Base-by-base conservation (phyloP, 2,113 vertebrate genomes). In the Nibea coibor region DNA sequence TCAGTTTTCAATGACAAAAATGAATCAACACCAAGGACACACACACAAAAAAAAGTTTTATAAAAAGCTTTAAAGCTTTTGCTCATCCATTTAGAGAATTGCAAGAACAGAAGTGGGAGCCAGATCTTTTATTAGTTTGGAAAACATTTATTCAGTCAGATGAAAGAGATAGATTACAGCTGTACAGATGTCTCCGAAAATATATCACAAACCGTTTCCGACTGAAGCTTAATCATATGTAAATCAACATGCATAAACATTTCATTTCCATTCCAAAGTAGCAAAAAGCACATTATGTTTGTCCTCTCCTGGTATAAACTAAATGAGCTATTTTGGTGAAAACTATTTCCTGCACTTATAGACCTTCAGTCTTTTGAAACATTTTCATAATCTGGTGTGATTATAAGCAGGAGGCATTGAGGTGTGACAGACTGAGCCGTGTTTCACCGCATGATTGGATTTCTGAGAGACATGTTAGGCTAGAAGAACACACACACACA, bases 381-480 rank as follows among this genome's bases (percentile, higher is more conserved):
- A n/a, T 76, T 66, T 62, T 47, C 67, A 76, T 26, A 53, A 65
- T 53, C 24, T n/a, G 45, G 53, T 76, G 67, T 54, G 62, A 79
- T 75, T 80, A 75, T 51, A 65, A 51, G 45, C 53, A n/a, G 66
- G 16, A 22, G 17, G 62, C 54, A 56, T 16, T 10, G n/a, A 48
- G 42, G 35, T 62, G 63, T 81, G 78, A 73, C 39, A 50, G 54
- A 68, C 42, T 56, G 54, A 50, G 24, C 61, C 62, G 68, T n/a
- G 20, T 54, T 67, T 72, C 16, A 35, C 45, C 47, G 54, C 12
- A 4, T 45, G 63, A 77, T 77, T 72, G 67, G 45, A 72, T 73
- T 62, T 76, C 26, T 76, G 54, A 9, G 43, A 61, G n/a, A 65
- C 22, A 47, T 54, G 47, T 73, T 12, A 62, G 35, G 11, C 35